phyloP scores from a whole-genome alignment of 2,797 vertebrate species.

The Amniataba percoides region DNA sequence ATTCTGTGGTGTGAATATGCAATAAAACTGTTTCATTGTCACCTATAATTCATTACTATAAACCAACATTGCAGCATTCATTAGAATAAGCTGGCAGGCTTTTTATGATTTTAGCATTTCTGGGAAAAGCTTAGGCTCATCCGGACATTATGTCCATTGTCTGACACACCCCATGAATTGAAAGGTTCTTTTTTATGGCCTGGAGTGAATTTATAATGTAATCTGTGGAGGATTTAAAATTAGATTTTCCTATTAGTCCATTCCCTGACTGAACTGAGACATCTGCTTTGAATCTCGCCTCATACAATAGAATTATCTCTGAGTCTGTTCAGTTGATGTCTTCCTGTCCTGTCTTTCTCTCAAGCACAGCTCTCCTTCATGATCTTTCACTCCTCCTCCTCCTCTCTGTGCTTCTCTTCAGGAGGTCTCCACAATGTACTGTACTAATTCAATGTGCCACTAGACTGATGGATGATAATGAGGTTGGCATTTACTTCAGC shows the following conservation, averaged over 20 bases:
- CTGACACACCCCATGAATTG: slow-evolving; percentile 59
- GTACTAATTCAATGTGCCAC: not conserved
- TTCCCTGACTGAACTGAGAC: slow-evolving; percentile 65
- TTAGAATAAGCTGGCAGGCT: not conserved
- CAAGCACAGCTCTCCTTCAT: slow-evolving; percentile 8
- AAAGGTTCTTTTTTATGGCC: slow-evolving; percentile 64
- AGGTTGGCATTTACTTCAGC: not conserved
- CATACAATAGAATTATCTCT: slow-evolving; percentile 63
- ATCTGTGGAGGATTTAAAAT: slow-evolving; percentile 67
- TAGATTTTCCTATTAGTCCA: slow-evolving; percentile 73
- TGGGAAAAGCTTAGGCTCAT: slow-evolving; percentile 31
- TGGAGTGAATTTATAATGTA: slow-evolving; percentile 71
- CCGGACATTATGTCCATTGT: slow-evolving; percentile 38
- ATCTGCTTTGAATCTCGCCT: slow-evolving; percentile 71
- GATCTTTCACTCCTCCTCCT: slow-evolving; percentile 17
- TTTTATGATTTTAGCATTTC: slow-evolving; percentile 44
- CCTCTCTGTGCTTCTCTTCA: slow-evolving; percentile 6
- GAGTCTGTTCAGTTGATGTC: slow-evolving; percentile 39
- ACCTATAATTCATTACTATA: not conserved
- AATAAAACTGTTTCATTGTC: not conserved
- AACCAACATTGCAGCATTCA: not conserved
- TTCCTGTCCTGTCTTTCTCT: slow-evolving; percentile 41
- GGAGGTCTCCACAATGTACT: not conserved
- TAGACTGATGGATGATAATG: not conserved
- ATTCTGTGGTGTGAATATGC: not conserved